Evolutionary conservation across 1,140 invertebrate species (phyloP).

Genomic region (Camponotus vicinus): DNA sequence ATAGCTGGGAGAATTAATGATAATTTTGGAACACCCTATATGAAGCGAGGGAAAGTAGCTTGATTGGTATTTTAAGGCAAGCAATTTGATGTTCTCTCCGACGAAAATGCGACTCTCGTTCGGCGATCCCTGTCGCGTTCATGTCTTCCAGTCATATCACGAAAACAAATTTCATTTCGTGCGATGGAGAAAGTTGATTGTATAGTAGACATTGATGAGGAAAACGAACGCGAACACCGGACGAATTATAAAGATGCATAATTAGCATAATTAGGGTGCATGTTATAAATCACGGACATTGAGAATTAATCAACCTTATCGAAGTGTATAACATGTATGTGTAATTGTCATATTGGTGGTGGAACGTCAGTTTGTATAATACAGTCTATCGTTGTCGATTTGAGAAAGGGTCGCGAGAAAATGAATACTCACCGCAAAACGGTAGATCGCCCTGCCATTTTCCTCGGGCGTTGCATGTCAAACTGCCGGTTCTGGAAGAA

Average conservation of each 20-base stretch:
- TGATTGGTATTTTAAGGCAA: slow-evolving; percentile 55
- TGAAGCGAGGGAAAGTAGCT: slow-evolving; percentile 39
- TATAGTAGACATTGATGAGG: slow-evolving; percentile 20
- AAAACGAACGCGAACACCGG: slow-evolving; percentile 17
- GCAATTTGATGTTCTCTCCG: slow-evolving; percentile 39
- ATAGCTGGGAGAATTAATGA: neutral
- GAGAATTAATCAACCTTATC: neutral
- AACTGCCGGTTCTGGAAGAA: slow-evolving; percentile 85
- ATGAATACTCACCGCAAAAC: slow-evolving; percentile 91
- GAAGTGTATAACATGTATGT: too few relatives aligned
- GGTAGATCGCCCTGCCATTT: slow-evolving; percentile 93
- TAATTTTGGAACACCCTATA: neutral
- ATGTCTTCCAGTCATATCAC: slow-evolving; percentile 38
- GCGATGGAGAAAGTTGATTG: slow-evolving; percentile 53
- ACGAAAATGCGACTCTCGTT: slow-evolving; percentile 51
- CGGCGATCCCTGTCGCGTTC: slow-evolving; percentile 21
- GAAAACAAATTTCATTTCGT: slow-evolving; percentile 38
- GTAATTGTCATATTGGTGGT: too few relatives aligned
- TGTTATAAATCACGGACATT: neutral
- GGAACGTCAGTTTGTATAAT: neutral
- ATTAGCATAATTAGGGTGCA: slow-evolving; percentile 26
- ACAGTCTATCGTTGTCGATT: neutral
- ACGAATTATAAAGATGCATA: slow-evolving; percentile 19
- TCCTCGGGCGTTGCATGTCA: slow-evolving; percentile 90
- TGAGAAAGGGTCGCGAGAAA: neutral